These are phyloP conservation scores for Plectrocnemia conspersa DNA, from an alignment of 1,140 invertebrate genomes.

Conservation along the genomic window DNA sequence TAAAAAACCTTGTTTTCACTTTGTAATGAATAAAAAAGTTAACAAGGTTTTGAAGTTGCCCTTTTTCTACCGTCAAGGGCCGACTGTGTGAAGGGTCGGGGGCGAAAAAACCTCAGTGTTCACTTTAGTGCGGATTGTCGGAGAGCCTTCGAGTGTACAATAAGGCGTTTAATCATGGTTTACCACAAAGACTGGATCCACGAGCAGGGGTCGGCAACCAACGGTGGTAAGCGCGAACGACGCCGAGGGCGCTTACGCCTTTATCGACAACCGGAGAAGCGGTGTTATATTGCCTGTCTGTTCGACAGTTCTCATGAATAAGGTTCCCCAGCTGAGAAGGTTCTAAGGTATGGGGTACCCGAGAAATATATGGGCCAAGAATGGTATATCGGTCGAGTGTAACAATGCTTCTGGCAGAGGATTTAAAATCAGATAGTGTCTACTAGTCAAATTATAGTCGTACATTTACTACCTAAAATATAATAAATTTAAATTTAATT, in stretches of 20 bases:
- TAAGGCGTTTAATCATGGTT: conserved; percentile 36
- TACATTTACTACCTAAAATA: too few species aligned
- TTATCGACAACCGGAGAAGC: background rate
- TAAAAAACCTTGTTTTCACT: too few species aligned
- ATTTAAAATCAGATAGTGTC: too few species aligned
- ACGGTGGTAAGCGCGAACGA: background rate
- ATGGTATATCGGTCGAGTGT: too few species aligned
- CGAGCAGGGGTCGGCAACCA: background rate
- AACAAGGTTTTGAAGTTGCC: too few species aligned
- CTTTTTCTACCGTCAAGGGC: too few species aligned
- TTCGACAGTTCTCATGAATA: conserved; percentile 37
- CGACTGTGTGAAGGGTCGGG: too few species aligned
- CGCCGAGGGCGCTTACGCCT: conserved; percentile 15
- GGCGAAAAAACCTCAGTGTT: conserved; percentile 14
- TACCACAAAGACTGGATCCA: conserved; percentile 31
- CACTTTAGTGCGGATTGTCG: conserved; percentile 16
- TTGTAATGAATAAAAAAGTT: too few species aligned
- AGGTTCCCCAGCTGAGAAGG: conserved; percentile 27
- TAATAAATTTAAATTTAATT: too few species aligned
- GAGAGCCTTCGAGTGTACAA: conserved; percentile 25
- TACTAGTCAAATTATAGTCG: too few species aligned
- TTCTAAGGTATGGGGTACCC: conserved; percentile 18
- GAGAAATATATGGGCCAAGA: too few species aligned
- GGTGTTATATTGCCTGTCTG: conserved; percentile 36
- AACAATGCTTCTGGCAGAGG: too few species aligned